Percentiles rank a stretch among this genome's conserved stretches.
Conservation (phyloP, 2,797 vertebrate genomes). For the Falco peregrinus region DNA sequence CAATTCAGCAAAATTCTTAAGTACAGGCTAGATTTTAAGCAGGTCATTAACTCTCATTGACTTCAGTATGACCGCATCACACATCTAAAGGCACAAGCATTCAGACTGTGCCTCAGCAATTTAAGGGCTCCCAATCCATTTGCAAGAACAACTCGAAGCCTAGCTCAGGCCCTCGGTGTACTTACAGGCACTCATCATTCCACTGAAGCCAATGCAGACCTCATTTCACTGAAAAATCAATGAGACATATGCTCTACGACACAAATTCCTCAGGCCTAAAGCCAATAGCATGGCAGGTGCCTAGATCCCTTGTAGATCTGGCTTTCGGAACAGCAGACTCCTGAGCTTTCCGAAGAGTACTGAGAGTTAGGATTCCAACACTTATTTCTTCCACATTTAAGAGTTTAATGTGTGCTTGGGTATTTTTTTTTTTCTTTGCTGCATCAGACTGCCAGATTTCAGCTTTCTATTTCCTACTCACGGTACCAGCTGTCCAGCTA, state of each 20-base stretch:
- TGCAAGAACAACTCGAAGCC: slow-evolving; percentile 7
- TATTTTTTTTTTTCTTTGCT: background rate
- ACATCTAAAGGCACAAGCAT: background rate
- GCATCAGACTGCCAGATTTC: background rate
- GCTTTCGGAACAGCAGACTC: background rate
- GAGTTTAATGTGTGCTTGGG: background rate
- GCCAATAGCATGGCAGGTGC: background rate
- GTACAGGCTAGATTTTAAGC: background rate
- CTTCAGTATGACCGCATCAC: background rate
- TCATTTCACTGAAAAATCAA: slow-evolving; percentile 32
- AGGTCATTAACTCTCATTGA: background rate
- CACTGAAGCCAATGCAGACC: background rate
- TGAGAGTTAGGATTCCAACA: background rate
- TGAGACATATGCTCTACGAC: background rate
- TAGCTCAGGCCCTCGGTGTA: background rate
- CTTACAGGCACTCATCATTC: background rate
- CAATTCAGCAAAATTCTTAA: background rate
- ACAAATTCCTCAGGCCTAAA: background rate
- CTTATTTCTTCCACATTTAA: background rate
- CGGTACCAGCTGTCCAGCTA: background rate
- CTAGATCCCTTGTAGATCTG: background rate
- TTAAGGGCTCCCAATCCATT: background rate
- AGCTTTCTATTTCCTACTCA: background rate
- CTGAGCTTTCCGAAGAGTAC: background rate
- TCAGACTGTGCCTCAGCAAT: background rate